A percentile compares a stretch with the other conserved stretches of the same genome.
phyloP scores from a whole-genome alignment of 2,113 vertebrate species.

The Taurulus bubalis region DNA sequence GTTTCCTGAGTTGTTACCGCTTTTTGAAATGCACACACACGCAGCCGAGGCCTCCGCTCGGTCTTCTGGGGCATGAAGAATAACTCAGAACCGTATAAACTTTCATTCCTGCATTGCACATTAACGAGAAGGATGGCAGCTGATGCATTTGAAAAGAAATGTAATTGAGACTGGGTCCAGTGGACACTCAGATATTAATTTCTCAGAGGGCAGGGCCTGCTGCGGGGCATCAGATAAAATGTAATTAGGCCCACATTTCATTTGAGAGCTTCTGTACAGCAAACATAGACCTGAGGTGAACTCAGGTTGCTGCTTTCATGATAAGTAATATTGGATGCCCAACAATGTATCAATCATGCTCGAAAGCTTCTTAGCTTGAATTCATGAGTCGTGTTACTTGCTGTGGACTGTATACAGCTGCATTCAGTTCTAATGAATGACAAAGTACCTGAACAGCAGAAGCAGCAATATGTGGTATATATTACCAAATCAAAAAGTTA shows the following conservation, averaged over 20 bases:
- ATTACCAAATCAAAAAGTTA: neutral
- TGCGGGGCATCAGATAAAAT: constrained; percentile 78
- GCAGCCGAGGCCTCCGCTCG: neutral
- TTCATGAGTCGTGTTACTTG: constrained; percentile 23
- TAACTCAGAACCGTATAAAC: constrained; percentile 49
- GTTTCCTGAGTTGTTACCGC: neutral
- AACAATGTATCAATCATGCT: constrained; percentile 64
- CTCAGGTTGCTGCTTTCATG: constrained; percentile 55
- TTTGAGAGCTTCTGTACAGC: constrained; percentile 63
- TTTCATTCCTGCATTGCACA: constrained; percentile 47
- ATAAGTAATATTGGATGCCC: constrained; percentile 67
- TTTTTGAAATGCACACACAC: constrained; percentile 29
- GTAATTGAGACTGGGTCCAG: constrained; percentile 67
- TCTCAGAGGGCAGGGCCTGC: constrained; percentile 71
- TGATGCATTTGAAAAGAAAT: constrained; percentile 70
- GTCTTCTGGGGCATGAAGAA: constrained; percentile 46
- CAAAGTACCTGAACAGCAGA: neutral
- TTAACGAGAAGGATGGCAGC: constrained; percentile 66
- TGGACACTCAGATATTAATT: constrained; percentile 77
- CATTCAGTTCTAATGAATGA: neutral
- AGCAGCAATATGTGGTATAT: neutral
- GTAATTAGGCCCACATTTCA: constrained; percentile 81
- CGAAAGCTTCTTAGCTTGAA: constrained; percentile 40
- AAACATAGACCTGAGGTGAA: constrained; percentile 65
- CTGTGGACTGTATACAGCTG: neutral